phyloP scores from a whole-genome alignment of 2,888 invertebrate genomes.

The Listrodromus nycthemerus region DNA sequence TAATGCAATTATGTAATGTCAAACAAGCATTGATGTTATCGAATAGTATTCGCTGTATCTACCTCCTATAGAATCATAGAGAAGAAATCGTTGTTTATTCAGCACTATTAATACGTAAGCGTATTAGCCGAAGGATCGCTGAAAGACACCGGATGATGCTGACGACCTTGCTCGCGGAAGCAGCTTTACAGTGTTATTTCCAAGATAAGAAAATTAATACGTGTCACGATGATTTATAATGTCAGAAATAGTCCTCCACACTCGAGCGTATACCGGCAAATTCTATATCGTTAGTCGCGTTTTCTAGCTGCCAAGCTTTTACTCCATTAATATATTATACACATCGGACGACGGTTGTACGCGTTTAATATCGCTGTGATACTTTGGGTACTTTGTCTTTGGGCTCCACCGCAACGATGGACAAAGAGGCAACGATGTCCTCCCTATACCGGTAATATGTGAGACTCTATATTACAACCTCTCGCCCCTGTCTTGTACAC shows the following conservation, averaged over 20 bases:
- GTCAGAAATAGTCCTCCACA: slow-evolving; percentile 31
- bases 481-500: slow-evolving; percentile 51
- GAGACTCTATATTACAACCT: slow-evolving; percentile 51
- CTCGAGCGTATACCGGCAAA: slow-evolving; percentile 46
- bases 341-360: slow-evolving; percentile 3
- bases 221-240: slow-evolving; percentile 60
- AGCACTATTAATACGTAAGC: neutral
- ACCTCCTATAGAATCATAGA: neutral
- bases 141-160: slow-evolving; percentile 26
- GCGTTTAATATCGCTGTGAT: slow-evolving; percentile 50
- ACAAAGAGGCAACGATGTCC: slow-evolving; percentile 55
- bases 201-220: slow-evolving; percentile 61
- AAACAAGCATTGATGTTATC: neutral
- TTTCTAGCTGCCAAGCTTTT: slow-evolving; percentile 17
- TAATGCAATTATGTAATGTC: neutral
- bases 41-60: neutral
- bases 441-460: slow-evolving; percentile 35
- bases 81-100: neutral
- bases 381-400: slow-evolving; percentile 61
- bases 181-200: slow-evolving; percentile 28
- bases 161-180: slow-evolving; percentile 52
- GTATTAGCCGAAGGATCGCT: slow-evolving; percentile 9
- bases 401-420: slow-evolving; percentile 29
- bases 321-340: slow-evolving; percentile 59
- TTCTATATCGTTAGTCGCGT: slow-evolving; percentile 30